These are phyloP conservation scores for Mustela nigripes DNA, from an alignment of 2,113 vertebrate genomes.

Conservation along the genomic window DNA sequence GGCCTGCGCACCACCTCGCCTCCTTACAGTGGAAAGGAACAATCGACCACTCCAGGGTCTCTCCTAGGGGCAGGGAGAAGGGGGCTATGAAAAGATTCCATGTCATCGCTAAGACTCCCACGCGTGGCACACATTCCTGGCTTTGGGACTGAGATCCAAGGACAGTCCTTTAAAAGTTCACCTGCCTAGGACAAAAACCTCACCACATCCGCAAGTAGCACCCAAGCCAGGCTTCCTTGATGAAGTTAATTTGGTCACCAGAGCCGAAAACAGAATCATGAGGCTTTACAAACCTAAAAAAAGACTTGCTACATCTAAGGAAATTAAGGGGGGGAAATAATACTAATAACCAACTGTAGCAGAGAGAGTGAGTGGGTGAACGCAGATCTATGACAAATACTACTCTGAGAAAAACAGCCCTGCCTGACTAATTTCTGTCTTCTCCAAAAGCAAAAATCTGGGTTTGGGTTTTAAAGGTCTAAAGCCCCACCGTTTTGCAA, in stretches of 20 bases:
- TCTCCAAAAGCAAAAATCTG: slow-evolving; percentile 78
- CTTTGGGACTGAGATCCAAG: slow-evolving; percentile 36
- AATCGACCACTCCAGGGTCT: not conserved
- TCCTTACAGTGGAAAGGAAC: not conserved
- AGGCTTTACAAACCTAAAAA: slow-evolving; percentile 57
- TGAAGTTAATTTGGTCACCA: slow-evolving; percentile 63
- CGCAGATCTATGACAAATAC: slow-evolving; percentile 82
- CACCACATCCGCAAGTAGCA: slow-evolving; percentile 34
- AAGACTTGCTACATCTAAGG: slow-evolving; percentile 70
- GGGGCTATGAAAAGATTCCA: not conserved
- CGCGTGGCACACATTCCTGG: not conserved
- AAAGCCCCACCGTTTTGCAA: slow-evolving; percentile 72
- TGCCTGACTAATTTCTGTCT: slow-evolving; percentile 81
- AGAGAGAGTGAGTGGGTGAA: slow-evolving; percentile 80
- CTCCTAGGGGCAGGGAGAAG: not conserved
- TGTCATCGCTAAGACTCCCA: not conserved
- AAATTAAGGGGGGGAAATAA: slow-evolving; percentile 33
- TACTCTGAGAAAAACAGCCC: slow-evolving; percentile 79
- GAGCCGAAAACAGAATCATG: slow-evolving; percentile 55
- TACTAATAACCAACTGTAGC: slow-evolving; percentile 60
- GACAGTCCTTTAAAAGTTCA: slow-evolving; percentile 28
- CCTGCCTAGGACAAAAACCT: slow-evolving; percentile 42
- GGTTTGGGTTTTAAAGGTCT: slow-evolving; percentile 62
- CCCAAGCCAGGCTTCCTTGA: slow-evolving; percentile 15
- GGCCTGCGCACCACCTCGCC: not conserved